These are phyloP conservation scores for Alligator mississippiensis DNA, from an alignment of 2,113 vertebrate species.

Conservation along the genomic window DNA sequence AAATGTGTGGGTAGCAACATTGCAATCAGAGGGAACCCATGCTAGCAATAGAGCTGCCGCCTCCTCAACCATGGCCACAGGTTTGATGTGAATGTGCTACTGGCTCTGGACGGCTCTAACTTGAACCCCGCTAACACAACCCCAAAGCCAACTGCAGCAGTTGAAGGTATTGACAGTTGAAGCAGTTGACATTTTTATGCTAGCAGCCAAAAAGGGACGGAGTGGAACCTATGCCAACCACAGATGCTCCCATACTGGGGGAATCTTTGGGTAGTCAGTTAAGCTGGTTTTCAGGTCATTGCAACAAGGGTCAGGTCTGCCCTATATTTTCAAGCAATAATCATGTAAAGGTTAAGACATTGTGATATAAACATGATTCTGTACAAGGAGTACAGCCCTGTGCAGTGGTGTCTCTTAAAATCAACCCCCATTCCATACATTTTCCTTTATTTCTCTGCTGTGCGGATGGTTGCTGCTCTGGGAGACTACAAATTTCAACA, in stretches of 20 bases:
- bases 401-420: background rate
- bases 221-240: background rate
- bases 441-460: background rate
- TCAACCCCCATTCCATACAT: background rate
- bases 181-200: no score
- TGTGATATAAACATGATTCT: background rate
- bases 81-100: background rate
- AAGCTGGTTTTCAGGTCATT: background rate
- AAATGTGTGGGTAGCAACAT: constrained; percentile 11
- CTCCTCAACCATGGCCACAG: background rate
- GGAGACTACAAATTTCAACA: background rate
- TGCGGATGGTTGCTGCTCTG: background rate
- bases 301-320: background rate
- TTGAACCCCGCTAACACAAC: background rate
- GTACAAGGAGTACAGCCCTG: fast-evolving
- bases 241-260: background rate
- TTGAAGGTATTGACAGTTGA: no score
- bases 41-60: fast-evolving
- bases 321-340: background rate
- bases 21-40: background rate
- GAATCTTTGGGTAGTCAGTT: background rate
- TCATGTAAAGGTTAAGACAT: fast-evolving
- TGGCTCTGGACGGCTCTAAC: background rate
- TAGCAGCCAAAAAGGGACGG: fast-evolving
- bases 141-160: background rate